These are phyloP conservation scores for Hippolais icterina DNA, from an alignment of 2,113 vertebrate species.

Conservation along the genomic window DNA sequence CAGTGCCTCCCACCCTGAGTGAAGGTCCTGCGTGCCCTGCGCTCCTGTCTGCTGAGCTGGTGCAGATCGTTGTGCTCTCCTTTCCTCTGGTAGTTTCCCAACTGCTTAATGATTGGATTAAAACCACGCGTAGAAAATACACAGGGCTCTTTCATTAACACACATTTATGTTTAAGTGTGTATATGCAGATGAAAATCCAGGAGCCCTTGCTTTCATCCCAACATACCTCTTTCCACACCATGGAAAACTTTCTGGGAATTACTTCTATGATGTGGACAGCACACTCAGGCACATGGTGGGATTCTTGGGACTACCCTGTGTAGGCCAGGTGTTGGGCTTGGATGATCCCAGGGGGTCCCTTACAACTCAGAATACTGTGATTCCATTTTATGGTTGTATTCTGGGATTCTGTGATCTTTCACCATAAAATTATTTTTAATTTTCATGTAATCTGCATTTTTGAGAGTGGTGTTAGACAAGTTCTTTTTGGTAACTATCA, in stretches of 20 bases:
- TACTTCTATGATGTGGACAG: not conserved
- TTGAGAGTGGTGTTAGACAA: not conserved
- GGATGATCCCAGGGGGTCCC: not conserved
- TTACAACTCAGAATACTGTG: not conserved
- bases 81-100: not conserved
- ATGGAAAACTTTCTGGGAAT: not conserved
- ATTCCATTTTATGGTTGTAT: not conserved
- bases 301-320: not conserved
- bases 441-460: not conserved
- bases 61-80: rapidly evolving
- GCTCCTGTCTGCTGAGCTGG: rapidly evolving
- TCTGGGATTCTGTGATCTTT: not conserved
- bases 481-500: not conserved
- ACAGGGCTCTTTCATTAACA: not conserved
- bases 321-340: not conserved
- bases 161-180: not conserved
- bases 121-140: not conserved
- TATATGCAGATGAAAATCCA: not conserved
- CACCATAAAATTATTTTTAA: not conserved
- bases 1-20: rapidly evolving
- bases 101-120: not conserved
- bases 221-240: not conserved
- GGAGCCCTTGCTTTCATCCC: not conserved
- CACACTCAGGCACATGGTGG: rapidly evolving
- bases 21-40: too few relatives aligned